Conservation (phyloP, 2,888 invertebrate species). For the Pristionchus maxplancki region DNA sequence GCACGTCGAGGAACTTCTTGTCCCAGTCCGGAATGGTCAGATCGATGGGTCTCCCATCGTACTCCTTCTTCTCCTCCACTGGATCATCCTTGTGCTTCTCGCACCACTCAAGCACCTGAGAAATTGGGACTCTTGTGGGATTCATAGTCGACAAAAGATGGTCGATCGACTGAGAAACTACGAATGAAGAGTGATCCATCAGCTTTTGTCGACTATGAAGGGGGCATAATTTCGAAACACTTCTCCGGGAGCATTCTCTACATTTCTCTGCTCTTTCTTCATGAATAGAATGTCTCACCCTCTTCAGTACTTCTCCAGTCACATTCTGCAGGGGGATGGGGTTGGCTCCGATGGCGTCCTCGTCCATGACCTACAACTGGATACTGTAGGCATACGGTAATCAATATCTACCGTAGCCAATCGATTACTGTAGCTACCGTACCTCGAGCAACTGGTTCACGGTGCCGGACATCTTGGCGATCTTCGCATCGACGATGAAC, state of each 20-base stretch:
- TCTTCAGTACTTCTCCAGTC: background rate
- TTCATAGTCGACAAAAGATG: too few relatives aligned
- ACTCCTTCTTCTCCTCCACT: background rate
- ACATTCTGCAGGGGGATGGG: background rate
- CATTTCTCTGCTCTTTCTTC: too few relatives aligned
- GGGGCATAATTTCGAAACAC: too few relatives aligned
- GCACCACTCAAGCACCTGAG: background rate
- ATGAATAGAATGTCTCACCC: too few relatives aligned
- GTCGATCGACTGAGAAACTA: too few relatives aligned
- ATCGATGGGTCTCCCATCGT: background rate
- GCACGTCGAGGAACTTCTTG: background rate
- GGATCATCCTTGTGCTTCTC: background rate
- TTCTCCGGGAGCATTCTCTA: too few relatives aligned
- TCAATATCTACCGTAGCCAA: too few relatives aligned
- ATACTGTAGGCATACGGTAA: background rate
- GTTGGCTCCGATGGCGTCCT: background rate
- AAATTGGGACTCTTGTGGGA: too few relatives aligned
- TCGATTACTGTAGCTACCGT: background rate
- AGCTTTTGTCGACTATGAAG: too few relatives aligned
- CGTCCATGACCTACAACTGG: background rate
- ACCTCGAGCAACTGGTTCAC: background rate
- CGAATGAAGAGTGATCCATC: too few relatives aligned
- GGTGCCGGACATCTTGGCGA: background rate
- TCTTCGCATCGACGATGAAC: background rate
- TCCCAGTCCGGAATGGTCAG: background rate